Percentiles rank a stretch among this genome's conserved stretches.
Conservation (phyloP, 2,113 vertebrate genomes). For the Cromileptes altivelis region DNA sequence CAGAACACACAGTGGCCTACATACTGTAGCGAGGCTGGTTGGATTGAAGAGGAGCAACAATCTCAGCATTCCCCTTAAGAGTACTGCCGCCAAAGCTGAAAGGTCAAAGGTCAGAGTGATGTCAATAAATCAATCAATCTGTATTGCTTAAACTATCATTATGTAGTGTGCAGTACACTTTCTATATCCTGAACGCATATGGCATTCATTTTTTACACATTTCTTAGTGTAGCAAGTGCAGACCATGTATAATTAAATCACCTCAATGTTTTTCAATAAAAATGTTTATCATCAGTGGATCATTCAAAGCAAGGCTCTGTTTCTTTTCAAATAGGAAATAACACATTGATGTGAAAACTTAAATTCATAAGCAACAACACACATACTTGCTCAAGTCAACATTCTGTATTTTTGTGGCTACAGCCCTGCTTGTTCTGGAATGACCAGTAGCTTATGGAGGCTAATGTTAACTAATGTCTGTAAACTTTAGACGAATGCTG, state of each 20-base stretch:
- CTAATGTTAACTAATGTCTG: not conserved
- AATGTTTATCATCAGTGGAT: not conserved
- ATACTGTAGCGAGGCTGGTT: constrained; percentile 27
- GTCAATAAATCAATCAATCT: too few relatives aligned
- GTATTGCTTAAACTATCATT: not conserved
- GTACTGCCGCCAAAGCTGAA: not conserved
- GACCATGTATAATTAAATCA: not conserved
- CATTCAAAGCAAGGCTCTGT: not conserved
- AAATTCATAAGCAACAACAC: not conserved
- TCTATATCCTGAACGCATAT: not conserved
- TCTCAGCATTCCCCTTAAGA: constrained; percentile 22
- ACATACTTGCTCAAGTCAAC: not conserved
- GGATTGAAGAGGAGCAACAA: constrained; percentile 27
- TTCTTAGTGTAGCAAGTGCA: not conserved
- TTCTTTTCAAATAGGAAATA: not conserved
- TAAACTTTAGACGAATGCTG: not conserved
- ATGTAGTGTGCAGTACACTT: not conserved
- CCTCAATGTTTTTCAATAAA: not conserved
- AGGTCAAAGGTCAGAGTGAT: constrained; percentile 48
- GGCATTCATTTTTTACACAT: not conserved
- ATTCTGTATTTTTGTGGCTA: not conserved
- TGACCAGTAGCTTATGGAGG: not conserved
- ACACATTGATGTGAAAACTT: not conserved
- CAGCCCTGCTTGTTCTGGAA: not conserved
- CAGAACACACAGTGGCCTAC: constrained; percentile 46